Conservation (phyloP, 2,888 invertebrate species). For the Noctua janthe region DNA sequence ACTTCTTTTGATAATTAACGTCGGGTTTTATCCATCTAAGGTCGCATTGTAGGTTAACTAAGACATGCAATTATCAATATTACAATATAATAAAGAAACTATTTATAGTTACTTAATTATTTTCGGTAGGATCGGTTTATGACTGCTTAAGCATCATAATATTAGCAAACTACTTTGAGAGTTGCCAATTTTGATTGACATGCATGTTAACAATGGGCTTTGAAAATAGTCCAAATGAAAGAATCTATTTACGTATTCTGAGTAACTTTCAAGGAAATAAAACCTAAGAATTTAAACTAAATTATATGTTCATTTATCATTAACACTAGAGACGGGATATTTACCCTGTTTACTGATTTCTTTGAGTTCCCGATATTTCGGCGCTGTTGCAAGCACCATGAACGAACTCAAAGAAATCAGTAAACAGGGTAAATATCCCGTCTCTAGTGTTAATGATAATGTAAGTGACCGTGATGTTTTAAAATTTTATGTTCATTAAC, state of each 20-base stretch:
- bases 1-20: background rate
- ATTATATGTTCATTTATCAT: too few relatives aligned
- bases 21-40: background rate
- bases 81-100: background rate
- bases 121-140: background rate
- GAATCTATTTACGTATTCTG: background rate
- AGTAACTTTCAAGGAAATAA: conserved; percentile 1
- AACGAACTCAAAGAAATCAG: too few relatives aligned
- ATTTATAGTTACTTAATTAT: background rate
- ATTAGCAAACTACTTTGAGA: background rate
- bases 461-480: too few relatives aligned
- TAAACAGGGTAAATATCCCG: too few relatives aligned
- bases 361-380: too few relatives aligned
- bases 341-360: too few relatives aligned
- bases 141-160: background rate
- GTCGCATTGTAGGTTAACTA: background rate
- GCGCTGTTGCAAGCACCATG: too few relatives aligned
- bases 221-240: conserved; percentile 13
- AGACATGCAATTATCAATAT: background rate
- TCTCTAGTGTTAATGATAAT: too few relatives aligned
- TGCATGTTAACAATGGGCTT: conserved; percentile 4
- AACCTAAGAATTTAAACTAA: background rate
- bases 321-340: too few relatives aligned
- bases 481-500: too few relatives aligned
- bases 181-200: conserved; percentile 21